Percentiles rank a stretch among this genome's conserved stretches.
These are phyloP conservation scores for Caerostris extrusa DNA, from an alignment of 1,140 invertebrate species.

Conservation along the genomic window DNA sequence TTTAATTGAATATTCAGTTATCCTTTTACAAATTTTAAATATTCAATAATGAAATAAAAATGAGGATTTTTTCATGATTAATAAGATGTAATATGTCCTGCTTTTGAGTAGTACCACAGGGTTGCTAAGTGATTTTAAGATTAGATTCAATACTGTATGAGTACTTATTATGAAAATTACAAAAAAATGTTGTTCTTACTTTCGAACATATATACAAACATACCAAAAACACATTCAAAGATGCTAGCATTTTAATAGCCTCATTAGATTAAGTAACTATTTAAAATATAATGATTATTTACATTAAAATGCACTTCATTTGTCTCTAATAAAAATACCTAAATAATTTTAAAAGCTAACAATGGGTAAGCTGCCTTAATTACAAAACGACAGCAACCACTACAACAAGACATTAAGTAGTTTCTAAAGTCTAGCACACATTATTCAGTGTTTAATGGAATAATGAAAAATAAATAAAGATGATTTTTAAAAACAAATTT, in stretches of 20 bases:
- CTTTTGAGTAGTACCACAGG: too few species aligned
- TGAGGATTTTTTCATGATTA: too few species aligned
- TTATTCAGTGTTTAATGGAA: not conserved
- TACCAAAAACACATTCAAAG: constrained; percentile 26
- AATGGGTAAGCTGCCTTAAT: constrained; percentile 15
- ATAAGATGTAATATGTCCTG: too few species aligned
- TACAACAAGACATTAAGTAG: not conserved
- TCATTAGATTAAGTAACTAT: constrained; percentile 33
- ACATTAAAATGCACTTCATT: constrained; percentile 30
- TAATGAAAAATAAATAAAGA: constrained; percentile 39
- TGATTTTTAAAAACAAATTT: constrained; percentile 50
- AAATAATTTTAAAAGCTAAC: constrained; percentile 13
- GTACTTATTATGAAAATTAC: not conserved
- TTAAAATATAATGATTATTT: constrained; percentile 40
- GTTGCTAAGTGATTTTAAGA: not conserved
- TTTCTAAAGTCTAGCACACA: not conserved
- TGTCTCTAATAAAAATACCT: constrained; percentile 31
- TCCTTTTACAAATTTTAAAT: too few species aligned
- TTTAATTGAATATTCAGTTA: too few species aligned
- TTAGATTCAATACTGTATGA: not conserved
- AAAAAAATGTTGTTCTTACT: not conserved
- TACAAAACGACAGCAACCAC: not conserved
- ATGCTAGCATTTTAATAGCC: constrained; percentile 7
- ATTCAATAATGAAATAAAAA: too few species aligned
- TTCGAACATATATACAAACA: constrained; percentile 23